Evolutionary conservation across 2,113 vertebrate species (phyloP), one percentile per base, ranked within the genome.

Genomic region (Tetraodon nigroviridis): DNA sequence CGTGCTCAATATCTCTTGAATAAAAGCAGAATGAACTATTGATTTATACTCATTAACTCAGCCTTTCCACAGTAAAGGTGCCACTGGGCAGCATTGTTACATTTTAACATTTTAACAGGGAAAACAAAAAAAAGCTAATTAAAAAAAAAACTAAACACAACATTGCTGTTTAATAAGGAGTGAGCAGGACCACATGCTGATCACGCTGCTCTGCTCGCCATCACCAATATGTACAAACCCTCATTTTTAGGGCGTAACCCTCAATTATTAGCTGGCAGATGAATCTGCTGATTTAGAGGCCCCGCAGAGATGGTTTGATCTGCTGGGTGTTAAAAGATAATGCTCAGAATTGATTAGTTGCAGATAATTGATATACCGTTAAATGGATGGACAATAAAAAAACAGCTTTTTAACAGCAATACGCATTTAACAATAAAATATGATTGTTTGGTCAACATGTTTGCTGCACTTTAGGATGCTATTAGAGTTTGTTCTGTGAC

Each of bases 241-340:
- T 37, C 7, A 37, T 37, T 37, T 37, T 1, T 37, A 37, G 11
- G 54, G 55, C n/a, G 14, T 46, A 82, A 73, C 65, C 67, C 60
- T 86, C 83, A 85, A 87, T 86, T 86, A 85, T 82, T 79, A 81
- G 72, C 67, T 69, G 62, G 32, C 70, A 72, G 75, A 80, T 69
- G 74, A 72, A 66, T 74, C 66, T 80, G 22, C 64, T 58, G 63
- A 67, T 82, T 75, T 76, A 78, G 65, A 64, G 49, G 12, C 69
- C 58, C 58, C 59, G 47, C 48, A 19, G 67, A 75, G 63, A 84
- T 74, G 37, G 66, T 87, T 76, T 87, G 69, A 88, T 87, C 71
- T 65, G 63, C 45, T 41, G 66, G 45, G 76, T 79, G 71, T 77
- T 21, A 27, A 70, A 62, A 76, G 47, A 81, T 82, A 76, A 75